These are phyloP conservation scores for Chiropotes sagulatus DNA, from an alignment of 2,797 vertebrate species.

Conservation along the genomic window DNA sequence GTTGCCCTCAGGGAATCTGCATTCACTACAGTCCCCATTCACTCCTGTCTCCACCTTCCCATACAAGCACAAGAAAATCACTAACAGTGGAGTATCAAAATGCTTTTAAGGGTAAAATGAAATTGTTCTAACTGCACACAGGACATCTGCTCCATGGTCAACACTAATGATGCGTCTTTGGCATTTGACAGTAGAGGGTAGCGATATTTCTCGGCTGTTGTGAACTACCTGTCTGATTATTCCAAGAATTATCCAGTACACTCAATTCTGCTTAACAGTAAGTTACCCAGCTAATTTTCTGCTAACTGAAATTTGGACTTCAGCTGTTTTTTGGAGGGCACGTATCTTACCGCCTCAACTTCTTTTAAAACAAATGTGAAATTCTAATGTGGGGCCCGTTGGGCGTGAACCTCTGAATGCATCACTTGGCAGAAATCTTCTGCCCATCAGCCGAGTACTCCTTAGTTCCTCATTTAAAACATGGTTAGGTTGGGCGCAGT, in stretches of 20 bases:
- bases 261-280: neutral
- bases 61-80: neutral
- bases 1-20: neutral
- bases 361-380: neutral
- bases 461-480: neutral
- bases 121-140: neutral
- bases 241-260: neutral
- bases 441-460: rapidly evolving
- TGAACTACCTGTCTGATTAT: neutral
- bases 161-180: neutral
- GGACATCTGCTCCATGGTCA: neutral
- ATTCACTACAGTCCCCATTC: rapidly evolving
- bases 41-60: neutral
- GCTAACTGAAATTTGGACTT: neutral
- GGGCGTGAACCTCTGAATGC: neutral
- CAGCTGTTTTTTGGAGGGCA: neutral
- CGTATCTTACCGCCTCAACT: neutral
- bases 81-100: neutral
- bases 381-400: neutral
- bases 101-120: neutral
- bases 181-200: neutral
- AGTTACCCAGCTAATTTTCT: neutral
- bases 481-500: neutral
- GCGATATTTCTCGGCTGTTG: too few relatives aligned
- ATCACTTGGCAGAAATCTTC: neutral